Conservation (phyloP, 2,797 vertebrate genomes). For the Dendrocincla fuliginosa region DNA sequence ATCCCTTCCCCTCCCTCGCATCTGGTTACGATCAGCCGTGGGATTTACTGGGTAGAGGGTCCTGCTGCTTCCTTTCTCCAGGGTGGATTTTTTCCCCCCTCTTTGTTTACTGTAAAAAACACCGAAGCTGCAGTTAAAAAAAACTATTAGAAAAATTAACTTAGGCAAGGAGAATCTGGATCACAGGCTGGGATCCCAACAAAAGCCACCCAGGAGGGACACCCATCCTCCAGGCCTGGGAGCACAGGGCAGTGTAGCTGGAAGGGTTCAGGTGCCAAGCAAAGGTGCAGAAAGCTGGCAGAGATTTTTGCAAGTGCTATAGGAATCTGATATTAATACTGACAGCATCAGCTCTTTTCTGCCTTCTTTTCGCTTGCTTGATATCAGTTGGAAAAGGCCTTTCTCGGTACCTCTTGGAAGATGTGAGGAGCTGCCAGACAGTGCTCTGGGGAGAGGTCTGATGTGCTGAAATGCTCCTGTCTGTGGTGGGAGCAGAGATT, state of each 20-base stretch:
- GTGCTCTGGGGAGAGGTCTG: background rate
- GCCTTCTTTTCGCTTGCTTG: background rate
- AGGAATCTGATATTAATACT: background rate
- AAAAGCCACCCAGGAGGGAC: background rate
- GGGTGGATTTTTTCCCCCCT: fast-evolving
- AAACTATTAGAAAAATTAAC: background rate
- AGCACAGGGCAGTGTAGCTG: background rate
- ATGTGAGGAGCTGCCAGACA: background rate
- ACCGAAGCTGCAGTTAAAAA: background rate
- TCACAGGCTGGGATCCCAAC: background rate
- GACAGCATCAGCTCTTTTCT: background rate
- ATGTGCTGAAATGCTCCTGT: background rate
- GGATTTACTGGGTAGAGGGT: background rate
- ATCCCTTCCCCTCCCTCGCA: background rate
- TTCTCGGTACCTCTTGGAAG: background rate
- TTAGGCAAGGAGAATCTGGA: background rate
- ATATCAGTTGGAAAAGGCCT: background rate
- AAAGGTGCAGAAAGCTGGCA: background rate
- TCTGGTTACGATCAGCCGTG: background rate
- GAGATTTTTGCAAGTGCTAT: background rate
- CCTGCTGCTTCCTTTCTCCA: background rate
- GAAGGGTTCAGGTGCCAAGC: background rate
- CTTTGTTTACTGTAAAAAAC: background rate
- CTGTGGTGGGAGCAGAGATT: background rate
- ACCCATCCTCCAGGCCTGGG: background rate